These are phyloP conservation scores for Oscheius sp. DNA, from an alignment of 2,888 invertebrate genomes.

Conservation along the genomic window DNA sequence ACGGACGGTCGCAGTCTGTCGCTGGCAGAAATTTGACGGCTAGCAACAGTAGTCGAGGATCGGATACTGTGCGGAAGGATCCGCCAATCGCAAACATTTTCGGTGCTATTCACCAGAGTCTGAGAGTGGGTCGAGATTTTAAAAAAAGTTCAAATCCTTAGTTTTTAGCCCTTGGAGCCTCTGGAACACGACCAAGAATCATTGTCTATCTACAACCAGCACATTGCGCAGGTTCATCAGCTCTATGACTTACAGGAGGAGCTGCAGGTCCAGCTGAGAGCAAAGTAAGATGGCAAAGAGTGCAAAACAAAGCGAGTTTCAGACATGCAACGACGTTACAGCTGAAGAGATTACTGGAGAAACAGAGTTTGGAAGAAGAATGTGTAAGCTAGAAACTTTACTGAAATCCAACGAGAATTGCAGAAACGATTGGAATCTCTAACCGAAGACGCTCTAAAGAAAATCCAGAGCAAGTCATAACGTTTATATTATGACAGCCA, in stretches of 20 bases:
- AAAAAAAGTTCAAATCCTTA: not conserved
- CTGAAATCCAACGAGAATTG: too few species aligned
- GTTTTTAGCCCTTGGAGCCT: slow-evolving; percentile 21
- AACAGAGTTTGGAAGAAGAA: slow-evolving; percentile 6
- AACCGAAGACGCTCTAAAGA: slow-evolving; percentile 18
- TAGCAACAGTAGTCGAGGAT: not conserved
- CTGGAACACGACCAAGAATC: not conserved
- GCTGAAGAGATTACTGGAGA: not conserved
- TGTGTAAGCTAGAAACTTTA: not conserved
- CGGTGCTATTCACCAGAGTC: slow-evolving; percentile 5
- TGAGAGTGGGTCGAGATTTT: slow-evolving; percentile 7
- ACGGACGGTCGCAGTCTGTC: slow-evolving; percentile 4
- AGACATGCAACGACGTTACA: slow-evolving; percentile 5
- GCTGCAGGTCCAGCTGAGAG: not conserved
- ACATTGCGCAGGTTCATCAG: slow-evolving; percentile 14
- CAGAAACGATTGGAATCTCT: slow-evolving; percentile 24
- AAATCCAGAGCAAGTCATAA: slow-evolving; percentile 27
- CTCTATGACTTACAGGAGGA: not conserved
- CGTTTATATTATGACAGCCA: not conserved
- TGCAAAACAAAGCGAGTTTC: not conserved
- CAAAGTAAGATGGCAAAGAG: not conserved
- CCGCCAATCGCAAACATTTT: slow-evolving; percentile 1
- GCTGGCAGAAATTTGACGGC: not conserved
- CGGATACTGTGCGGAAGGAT: not conserved
- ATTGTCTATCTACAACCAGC: slow-evolving; percentile 9